Base-by-base conservation (phyloP, 2,797 vertebrate species). In the Aeoliscus strigatus region DNA sequence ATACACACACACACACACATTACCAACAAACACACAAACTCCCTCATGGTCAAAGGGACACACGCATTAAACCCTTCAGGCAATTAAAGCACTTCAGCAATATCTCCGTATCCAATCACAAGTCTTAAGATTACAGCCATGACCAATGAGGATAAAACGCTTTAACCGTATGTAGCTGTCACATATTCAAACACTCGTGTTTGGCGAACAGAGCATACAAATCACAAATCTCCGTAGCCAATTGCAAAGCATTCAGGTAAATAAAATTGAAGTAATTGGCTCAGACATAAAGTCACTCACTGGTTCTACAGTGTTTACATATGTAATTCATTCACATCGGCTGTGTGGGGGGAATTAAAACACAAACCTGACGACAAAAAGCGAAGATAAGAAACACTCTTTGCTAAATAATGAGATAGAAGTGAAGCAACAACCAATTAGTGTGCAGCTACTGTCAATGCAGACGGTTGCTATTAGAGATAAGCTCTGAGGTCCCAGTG, bases 101-200 rank as follows among this genome's bases (percentile, higher is more conserved):
- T 73, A 80, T 83, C 75, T 75, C 72, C 67, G 33, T 80, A 49
- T 73, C 80, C 47, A 86, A 83, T 83, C 79, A 73, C 27, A 53
- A 61, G 71, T 70, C 58, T 80, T 63, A 74, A 76, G 80, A 80
- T 79, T 75, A 75, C 16, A 47, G 26, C 71, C 36, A 43, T 80
- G 75, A 75, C 81, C 70, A 77, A 84, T 73, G 61, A 57, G 67
- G 58, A 81, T 79, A 66, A 79, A 72, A 70, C 3, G 66, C 60
- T 79, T 77, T 73, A 66, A 75, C 66, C 56, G 26, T 71, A 58
- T 70, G 56, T 54, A 60, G 75, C 66, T 79, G 78, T 81, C 66
- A 73, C 62, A 64, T 66, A 79, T 78, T 76, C 51, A 66, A 48
- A 57, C 59, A 24, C 36, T 55, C 49, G 25, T 80, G 78, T 76